Conservation (phyloP, 2,113 vertebrate genomes). For the zebrafish (Danio rerio) region GRCz12tu NC_133192.1:2127501-2128000, state of each 20-base stretch:
- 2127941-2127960: too few relatives aligned
- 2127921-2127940: too few relatives aligned
- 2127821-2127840: background rate
- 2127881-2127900: background rate
- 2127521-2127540: too few relatives aligned
- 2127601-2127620: too few relatives aligned
- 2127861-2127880: background rate
- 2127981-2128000: too few relatives aligned
- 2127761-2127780: background rate
- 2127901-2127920: too few relatives aligned
- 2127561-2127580: too few relatives aligned
- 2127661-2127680: slow-evolving; percentile 26
- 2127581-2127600: too few relatives aligned
- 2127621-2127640: too few relatives aligned
- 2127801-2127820: background rate
- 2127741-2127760: background rate
- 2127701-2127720: slow-evolving; percentile 12
- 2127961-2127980: too few relatives aligned
- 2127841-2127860: background rate
- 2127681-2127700: background rate
- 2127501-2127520: too few relatives aligned
- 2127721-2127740: slow-evolving; percentile 15
- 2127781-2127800: background rate
- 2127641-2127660: background rate
- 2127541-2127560: too few relatives aligned